Evolutionary conservation across 2,113 vertebrate species (phyloP).

Genomic region (Anser cygnoides): DNA sequence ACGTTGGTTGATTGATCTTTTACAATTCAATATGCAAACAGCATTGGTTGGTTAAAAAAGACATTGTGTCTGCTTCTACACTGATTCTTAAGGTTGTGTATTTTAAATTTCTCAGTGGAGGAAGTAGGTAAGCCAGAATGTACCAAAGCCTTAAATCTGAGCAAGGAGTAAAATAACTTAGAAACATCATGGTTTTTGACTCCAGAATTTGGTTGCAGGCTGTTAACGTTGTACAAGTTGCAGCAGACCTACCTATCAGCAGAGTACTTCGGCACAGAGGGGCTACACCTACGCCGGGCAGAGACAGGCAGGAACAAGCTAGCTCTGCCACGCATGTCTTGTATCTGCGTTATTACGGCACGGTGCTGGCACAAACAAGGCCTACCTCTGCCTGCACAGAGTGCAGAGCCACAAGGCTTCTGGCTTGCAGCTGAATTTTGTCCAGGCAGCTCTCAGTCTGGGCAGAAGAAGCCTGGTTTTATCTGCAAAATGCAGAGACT

Average conservation of each 20-base stretch:
- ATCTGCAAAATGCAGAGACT: conserved; percentile 32
- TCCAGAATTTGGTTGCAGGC: not conserved
- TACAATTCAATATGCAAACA: not conserved
- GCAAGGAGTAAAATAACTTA: not conserved
- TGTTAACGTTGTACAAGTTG: not conserved
- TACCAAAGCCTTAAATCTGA: not conserved
- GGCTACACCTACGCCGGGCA: fast-evolving
- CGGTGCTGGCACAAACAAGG: not conserved
- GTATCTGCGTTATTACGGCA: not conserved
- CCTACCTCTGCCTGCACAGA: not conserved
- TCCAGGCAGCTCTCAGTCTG: not conserved
- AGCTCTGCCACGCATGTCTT: not conserved
- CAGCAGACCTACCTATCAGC: not conserved
- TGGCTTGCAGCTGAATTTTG: not conserved
- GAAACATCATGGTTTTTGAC: not conserved
- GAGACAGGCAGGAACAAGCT: not conserved
- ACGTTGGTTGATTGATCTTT: not conserved
- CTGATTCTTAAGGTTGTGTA: not conserved
- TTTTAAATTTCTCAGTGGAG: not conserved
- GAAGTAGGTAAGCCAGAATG: not conserved
- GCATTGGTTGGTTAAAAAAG: not conserved
- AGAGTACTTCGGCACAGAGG: not conserved
- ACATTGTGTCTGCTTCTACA: not conserved
- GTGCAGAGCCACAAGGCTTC: not conserved
- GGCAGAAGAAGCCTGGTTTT: not conserved